Conservation (phyloP, 2,888 invertebrate species). For the Hipparchia semele region DNA sequence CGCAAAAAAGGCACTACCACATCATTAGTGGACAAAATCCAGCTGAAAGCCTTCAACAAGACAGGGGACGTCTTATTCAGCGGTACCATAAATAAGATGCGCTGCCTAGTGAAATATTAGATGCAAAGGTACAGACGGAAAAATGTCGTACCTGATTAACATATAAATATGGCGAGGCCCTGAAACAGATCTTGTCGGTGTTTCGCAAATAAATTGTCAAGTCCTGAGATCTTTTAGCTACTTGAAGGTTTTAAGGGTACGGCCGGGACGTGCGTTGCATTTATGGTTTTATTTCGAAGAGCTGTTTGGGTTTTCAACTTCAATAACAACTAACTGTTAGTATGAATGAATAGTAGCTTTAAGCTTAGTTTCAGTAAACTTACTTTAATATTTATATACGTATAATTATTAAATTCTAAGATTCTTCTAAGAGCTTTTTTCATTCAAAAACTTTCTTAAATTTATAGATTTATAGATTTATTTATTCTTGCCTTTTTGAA, state of each 20-base stretch:
- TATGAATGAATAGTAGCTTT: background rate
- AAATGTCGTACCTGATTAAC: constrained; percentile 72
- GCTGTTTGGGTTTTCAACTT: constrained; percentile 11
- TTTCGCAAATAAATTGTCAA: constrained; percentile 33
- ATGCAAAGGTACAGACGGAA: constrained; percentile 71
- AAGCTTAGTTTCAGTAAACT: too few species aligned
- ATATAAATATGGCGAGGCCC: constrained; percentile 62
- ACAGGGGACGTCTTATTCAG: constrained; percentile 76
- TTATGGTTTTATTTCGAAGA: constrained; percentile 19
- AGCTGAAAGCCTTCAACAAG: constrained; percentile 46
- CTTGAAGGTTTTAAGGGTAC: constrained; percentile 28
- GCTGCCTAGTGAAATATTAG: constrained; percentile 70
- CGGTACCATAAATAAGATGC: constrained; percentile 71
- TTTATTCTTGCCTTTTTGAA: too few species aligned
- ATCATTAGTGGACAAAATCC: constrained; percentile 74
- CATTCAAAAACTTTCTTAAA: too few species aligned
- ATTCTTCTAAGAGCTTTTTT: too few species aligned
- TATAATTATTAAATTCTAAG: too few species aligned
- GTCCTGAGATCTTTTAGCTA: constrained; percentile 21
- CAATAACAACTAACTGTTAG: background rate
- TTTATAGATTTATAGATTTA: too few species aligned
- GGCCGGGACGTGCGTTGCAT: constrained; percentile 27
- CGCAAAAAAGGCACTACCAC: constrained; percentile 69
- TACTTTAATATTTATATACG: background rate
- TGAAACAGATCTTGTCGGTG: constrained; percentile 35